A percentile compares a stretch with the other conserved stretches of the same genome.
These are phyloP conservation scores for Tupaia chinensis DNA, from an alignment of 2,113 vertebrate genomes.

Conservation along the genomic window DNA sequence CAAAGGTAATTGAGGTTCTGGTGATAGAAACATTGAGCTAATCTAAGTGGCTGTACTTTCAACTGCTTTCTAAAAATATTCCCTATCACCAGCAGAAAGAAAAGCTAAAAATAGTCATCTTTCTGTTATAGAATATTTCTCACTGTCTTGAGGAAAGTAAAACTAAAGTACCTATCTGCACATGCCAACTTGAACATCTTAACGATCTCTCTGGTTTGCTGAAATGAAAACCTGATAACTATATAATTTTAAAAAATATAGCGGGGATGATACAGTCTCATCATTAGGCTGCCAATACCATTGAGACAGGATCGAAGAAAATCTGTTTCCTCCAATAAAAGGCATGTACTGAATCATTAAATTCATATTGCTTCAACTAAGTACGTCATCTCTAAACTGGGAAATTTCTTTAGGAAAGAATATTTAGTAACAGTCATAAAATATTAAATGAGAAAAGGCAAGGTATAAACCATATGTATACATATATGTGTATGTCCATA, in stretches of 20 bases:
- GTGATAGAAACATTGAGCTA: slow-evolving; percentile 73
- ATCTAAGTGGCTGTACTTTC: slow-evolving; percentile 69
- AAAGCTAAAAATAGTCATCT: slow-evolving; percentile 80
- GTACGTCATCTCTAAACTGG: slow-evolving; percentile 10
- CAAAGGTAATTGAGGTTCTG: slow-evolving; percentile 66
- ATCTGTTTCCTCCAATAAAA: slow-evolving; percentile 31
- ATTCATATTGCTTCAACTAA: background rate
- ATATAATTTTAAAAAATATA: background rate
- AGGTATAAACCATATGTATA: slow-evolving; percentile 15
- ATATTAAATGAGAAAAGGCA: slow-evolving; percentile 36
- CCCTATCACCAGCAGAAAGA: slow-evolving; percentile 67
- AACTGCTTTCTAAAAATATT: slow-evolving; percentile 81
- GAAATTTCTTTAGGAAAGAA: slow-evolving; percentile 12
- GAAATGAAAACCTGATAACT: slow-evolving; percentile 30
- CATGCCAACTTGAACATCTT: slow-evolving; percentile 60
- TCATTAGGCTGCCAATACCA: background rate
- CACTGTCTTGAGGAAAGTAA: slow-evolving; percentile 61
- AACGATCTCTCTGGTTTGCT: slow-evolving; percentile 47
- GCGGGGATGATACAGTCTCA: background rate
- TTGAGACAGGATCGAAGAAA: slow-evolving; percentile 19
- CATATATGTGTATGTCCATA: background rate
- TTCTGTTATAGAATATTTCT: slow-evolving; percentile 77
- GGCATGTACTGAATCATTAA: background rate
- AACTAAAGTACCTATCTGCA: slow-evolving; percentile 56
- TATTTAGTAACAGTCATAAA: slow-evolving; percentile 53